These are phyloP conservation scores for Clarias laeviceps DNA, from an alignment of 2,797 vertebrate genomes.

Conservation along the genomic window DNA sequence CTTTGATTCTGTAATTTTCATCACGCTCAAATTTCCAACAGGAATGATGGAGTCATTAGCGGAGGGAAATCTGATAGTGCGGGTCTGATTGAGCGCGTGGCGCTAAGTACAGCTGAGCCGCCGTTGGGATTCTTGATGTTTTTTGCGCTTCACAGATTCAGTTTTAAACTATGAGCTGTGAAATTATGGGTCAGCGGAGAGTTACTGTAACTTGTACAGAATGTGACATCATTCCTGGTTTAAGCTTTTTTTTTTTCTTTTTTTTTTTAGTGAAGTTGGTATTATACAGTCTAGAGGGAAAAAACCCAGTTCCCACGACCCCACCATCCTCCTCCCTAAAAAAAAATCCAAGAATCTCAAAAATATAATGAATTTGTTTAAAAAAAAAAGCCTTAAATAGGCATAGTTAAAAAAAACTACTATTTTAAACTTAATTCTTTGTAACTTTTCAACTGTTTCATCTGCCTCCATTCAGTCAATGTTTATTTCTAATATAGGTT, in stretches of 20 bases:
- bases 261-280: neutral
- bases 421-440: neutral
- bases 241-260: neutral
- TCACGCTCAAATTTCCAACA: conserved; percentile 22
- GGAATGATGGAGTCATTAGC: conserved; percentile 32
- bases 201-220: neutral
- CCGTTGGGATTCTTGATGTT: neutral
- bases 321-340: too few relatives aligned
- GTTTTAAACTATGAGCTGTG: neutral
- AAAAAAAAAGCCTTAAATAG: neutral
- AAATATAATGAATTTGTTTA: neutral
- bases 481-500: neutral
- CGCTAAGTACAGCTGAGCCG: neutral
- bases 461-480: too few relatives aligned
- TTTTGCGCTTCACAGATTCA: neutral
- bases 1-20: conserved; percentile 23
- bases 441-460: too few relatives aligned
- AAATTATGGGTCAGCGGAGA: neutral
- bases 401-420: neutral
- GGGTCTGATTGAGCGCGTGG: neutral
- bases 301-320: neutral
- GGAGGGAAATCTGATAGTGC: conserved; percentile 19
- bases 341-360: neutral
- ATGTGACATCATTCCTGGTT: neutral
- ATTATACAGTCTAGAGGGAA: neutral